phyloP scores from a whole-genome alignment of 2,888 invertebrate genomes.

The Abscondita cerata region DNA sequence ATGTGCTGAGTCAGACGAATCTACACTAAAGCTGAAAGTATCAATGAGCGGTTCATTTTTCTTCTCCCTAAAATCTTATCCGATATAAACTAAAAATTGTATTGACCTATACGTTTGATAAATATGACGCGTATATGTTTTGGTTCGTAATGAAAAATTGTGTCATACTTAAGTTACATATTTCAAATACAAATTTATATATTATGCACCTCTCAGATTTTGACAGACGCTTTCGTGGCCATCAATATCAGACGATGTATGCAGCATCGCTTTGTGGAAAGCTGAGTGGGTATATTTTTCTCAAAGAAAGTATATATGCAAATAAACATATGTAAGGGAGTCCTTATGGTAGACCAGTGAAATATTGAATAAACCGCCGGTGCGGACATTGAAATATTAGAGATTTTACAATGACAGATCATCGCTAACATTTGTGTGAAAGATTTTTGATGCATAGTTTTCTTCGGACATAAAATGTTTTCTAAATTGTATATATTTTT shows the following conservation, averaged over 20 bases:
- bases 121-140: neutral
- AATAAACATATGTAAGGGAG: constrained; percentile 55
- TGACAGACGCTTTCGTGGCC: constrained; percentile 57
- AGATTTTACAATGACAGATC: constrained; percentile 60
- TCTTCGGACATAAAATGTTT: constrained; percentile 22
- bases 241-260: constrained; percentile 56
- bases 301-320: constrained; percentile 55
- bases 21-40: constrained; percentile 51
- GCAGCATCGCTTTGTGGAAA: constrained; percentile 49
- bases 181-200: constrained; percentile 46
- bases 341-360: constrained; percentile 43
- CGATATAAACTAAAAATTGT: neutral
- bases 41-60: constrained; percentile 52
- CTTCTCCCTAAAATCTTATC: constrained; percentile 8
- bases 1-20: constrained; percentile 57
- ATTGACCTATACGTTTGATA: constrained; percentile 9
- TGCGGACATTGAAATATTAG: constrained; percentile 58
- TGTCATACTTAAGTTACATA: constrained; percentile 23
- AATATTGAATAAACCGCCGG: constrained; percentile 49
- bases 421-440: constrained; percentile 57
- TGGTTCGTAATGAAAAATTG: neutral
- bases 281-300: constrained; percentile 59
- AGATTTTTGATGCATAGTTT: constrained; percentile 58
- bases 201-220: constrained; percentile 54
- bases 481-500: constrained; percentile 2